Evolutionary conservation across 1,140 invertebrate genomes (phyloP).

Genomic region (Galendromus occidentalis): DNA sequence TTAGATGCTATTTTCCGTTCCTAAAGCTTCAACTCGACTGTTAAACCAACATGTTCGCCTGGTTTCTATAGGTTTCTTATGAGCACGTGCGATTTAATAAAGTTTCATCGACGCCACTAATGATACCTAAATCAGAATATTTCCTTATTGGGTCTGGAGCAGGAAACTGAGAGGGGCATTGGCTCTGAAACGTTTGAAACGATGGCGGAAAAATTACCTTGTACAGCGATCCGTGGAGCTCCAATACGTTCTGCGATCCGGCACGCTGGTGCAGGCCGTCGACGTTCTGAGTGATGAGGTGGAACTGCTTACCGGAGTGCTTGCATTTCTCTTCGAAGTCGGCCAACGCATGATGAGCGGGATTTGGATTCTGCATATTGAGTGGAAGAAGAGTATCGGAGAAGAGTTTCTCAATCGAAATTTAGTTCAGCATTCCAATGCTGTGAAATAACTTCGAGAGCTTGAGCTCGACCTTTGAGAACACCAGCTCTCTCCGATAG

Average conservation of each 20-base stretch:
- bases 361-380: not conserved
- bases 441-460: no score
- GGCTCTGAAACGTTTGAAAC: conserved; percentile 32
- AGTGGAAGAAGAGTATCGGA: no score
- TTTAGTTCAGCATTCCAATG: no score
- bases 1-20: not conserved
- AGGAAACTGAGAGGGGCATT: no score
- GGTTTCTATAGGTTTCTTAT: no score
- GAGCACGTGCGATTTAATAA: no score
- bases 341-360: not conserved
- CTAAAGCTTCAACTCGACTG: no score
- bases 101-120: no score
- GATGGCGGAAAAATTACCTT: conserved; percentile 21
- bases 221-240: conserved; percentile 50
- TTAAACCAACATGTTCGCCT: no score
- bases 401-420: no score
- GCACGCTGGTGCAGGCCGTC: conserved; percentile 79
- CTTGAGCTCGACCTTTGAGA: conserved; percentile 28
- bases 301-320: conserved; percentile 27
- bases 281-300: conserved; percentile 85
- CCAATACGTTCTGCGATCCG: conserved; percentile 58
- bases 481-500: conserved; percentile 44
- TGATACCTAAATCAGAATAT: no score
- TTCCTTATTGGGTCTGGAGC: no score
- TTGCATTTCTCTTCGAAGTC: conserved; percentile 10